These are phyloP conservation scores for Sclerodermus sp. DNA, from an alignment of 2,888 invertebrate genomes.

Conservation along the genomic window DNA sequence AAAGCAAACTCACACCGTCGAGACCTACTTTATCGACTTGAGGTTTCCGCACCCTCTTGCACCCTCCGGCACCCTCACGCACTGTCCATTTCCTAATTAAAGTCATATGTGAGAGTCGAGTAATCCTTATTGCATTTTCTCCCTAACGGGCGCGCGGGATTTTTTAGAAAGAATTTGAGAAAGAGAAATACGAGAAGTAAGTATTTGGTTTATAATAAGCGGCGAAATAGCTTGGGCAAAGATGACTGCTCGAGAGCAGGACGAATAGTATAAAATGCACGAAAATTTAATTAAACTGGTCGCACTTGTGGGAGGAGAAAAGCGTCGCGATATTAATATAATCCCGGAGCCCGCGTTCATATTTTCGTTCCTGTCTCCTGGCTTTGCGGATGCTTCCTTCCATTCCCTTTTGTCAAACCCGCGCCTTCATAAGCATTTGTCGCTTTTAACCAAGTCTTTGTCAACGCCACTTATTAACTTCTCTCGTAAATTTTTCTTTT, in stretches of 20 bases:
- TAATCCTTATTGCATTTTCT: no score
- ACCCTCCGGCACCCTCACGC: no score
- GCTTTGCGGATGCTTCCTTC: conserved; percentile 20
- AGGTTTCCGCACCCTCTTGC: no score
- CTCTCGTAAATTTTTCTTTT: neutral
- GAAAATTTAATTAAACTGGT: conserved; percentile 49
- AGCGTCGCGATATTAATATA: conserved; percentile 46
- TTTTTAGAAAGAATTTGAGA: no score
- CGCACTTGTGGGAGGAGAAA: conserved; percentile 26
- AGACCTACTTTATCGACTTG: no score
- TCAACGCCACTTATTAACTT: no score
- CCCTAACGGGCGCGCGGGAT: no score
- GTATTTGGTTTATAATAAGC: conserved; percentile 1
- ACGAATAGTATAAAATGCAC: conserved; percentile 43
- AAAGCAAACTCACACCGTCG: no score
- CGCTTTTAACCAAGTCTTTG: neutral
- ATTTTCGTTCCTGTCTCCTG: conserved; percentile 39
- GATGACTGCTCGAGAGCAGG: conserved; percentile 29
- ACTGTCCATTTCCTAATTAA: no score
- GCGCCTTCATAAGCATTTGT: conserved; percentile 29
- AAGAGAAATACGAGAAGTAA: no score
- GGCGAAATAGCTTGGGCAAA: conserved; percentile 1
- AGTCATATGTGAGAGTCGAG: no score
- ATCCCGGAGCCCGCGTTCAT: conserved; percentile 41
- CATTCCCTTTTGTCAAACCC: conserved; percentile 6